A percentile compares a stretch with the other conserved stretches of the same genome.
These are phyloP conservation scores for Peromyscus leucopus DNA, from an alignment of 2,113 vertebrate genomes.

Conservation along the genomic window DNA sequence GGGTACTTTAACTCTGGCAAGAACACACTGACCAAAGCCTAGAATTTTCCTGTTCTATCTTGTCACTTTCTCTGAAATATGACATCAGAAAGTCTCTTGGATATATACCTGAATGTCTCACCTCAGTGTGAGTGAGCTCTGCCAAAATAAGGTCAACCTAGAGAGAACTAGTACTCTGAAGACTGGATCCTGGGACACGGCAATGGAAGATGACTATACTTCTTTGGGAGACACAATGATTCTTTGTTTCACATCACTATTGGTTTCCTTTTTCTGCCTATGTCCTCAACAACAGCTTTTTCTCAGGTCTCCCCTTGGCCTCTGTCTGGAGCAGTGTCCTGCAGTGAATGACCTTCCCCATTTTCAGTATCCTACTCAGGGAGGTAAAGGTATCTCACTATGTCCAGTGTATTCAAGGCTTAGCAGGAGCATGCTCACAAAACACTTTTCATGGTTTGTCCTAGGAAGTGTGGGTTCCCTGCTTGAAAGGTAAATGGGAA, in stretches of 20 bases:
- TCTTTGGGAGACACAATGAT: neutral
- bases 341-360: neutral
- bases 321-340: neutral
- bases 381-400: neutral
- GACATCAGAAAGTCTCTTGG: constrained; percentile 3
- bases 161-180: neutral
- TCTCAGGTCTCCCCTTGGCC: neutral
- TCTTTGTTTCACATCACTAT: neutral
- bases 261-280: neutral
- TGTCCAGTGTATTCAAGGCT: neutral
- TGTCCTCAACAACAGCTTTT: neutral
- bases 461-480: neutral
- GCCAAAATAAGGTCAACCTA: neutral
- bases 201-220: neutral
- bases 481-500: neutral
- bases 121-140: neutral
- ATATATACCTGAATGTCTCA: neutral
- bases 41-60: constrained; percentile 25
- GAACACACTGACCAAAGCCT: neutral
- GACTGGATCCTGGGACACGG: neutral
- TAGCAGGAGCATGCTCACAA: neutral
- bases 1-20: neutral
- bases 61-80: neutral
- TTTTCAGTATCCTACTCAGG: neutral
- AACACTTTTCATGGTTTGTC: neutral